These are phyloP conservation scores for Drosophila azteca DNA, from an alignment of 1,140 invertebrate species.

Conservation along the genomic window DNA sequence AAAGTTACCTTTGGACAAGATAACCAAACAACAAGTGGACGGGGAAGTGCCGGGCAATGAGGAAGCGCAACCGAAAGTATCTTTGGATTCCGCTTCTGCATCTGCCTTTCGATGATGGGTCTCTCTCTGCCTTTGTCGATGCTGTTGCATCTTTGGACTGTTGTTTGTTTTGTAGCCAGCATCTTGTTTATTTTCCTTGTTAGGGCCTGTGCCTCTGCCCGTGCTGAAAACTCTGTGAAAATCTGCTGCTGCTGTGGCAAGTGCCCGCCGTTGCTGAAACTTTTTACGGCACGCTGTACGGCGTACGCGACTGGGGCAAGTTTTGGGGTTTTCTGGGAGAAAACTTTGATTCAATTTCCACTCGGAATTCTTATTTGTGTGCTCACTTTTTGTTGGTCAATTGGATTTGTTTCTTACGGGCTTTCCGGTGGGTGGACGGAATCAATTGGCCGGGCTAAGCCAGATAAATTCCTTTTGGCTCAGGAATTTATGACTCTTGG, in stretches of 20 bases:
- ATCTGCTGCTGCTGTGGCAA: slow-evolving; percentile 42
- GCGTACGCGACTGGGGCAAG: slow-evolving; percentile 33
- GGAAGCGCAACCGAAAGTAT: slow-evolving; percentile 59
- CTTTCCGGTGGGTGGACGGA: slow-evolving; percentile 7
- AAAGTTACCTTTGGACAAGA: slow-evolving; percentile 52
- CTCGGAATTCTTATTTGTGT: slow-evolving; percentile 37
- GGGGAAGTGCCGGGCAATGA: slow-evolving; percentile 51
- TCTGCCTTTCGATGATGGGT: slow-evolving; percentile 9
- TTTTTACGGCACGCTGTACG: slow-evolving; percentile 21
- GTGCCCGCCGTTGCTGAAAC: slow-evolving; percentile 34
- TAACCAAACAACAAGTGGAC: slow-evolving; percentile 46
- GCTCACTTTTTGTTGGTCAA: slow-evolving; percentile 42
- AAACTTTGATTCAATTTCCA: slow-evolving; percentile 42
- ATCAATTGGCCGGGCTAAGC: slow-evolving; percentile 62
- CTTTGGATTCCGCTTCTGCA: slow-evolving; percentile 48
- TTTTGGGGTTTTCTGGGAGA: slow-evolving; percentile 1
- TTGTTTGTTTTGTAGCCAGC: slow-evolving; percentile 59
- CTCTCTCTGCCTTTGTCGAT: slow-evolving; percentile 28
- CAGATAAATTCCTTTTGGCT: slow-evolving; percentile 44
- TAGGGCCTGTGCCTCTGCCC: slow-evolving; percentile 23
- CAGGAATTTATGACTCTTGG: slow-evolving; percentile 61
- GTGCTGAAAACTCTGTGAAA: slow-evolving; percentile 12
- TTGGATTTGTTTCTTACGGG: slow-evolving; percentile 33
- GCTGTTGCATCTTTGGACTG: slow-evolving; percentile 45
- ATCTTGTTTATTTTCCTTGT: slow-evolving; percentile 55